Percentiles rank a stretch among this genome's conserved stretches.
These are phyloP conservation scores for Electrophaes corylata DNA, from an alignment of 2,888 invertebrate genomes.

Conservation along the genomic window DNA sequence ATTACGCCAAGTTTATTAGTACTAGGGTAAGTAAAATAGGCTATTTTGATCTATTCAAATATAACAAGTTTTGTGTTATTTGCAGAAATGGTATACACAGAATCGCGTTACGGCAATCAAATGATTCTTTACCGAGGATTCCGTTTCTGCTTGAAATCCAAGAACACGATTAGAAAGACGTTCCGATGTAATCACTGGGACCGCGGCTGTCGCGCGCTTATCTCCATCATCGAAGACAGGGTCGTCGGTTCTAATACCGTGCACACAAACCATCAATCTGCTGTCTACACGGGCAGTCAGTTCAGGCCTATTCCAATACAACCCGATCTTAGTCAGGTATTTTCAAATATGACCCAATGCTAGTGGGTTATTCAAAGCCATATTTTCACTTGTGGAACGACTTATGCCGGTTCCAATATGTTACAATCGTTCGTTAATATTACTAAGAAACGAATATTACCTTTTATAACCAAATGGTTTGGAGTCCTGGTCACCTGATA, in stretches of 20 bases:
- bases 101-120: constrained; percentile 44
- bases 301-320: constrained; percentile 3
- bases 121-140: constrained; percentile 42
- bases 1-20: too few species aligned
- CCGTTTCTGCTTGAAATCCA: constrained; percentile 52
- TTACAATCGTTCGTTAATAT: too few species aligned
- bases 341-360: neutral
- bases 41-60: neutral
- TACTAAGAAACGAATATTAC: too few species aligned
- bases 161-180: constrained; percentile 40
- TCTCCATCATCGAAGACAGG: constrained; percentile 39
- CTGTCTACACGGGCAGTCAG: neutral
- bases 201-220: constrained; percentile 47
- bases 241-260: constrained; percentile 35
- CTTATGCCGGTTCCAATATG: too few species aligned
- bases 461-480: too few species aligned
- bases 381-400: too few species aligned
- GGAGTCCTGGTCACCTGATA: too few species aligned
- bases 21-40: too few species aligned
- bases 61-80: neutral
- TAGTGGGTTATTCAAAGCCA: neutral
- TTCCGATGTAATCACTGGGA: constrained; percentile 50
- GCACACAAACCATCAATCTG: constrained; percentile 26
- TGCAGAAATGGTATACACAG: constrained; percentile 32
- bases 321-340: neutral